Conservation (phyloP, 2,113 vertebrate genomes). For the Thinocorus orbignyianus region DNA sequence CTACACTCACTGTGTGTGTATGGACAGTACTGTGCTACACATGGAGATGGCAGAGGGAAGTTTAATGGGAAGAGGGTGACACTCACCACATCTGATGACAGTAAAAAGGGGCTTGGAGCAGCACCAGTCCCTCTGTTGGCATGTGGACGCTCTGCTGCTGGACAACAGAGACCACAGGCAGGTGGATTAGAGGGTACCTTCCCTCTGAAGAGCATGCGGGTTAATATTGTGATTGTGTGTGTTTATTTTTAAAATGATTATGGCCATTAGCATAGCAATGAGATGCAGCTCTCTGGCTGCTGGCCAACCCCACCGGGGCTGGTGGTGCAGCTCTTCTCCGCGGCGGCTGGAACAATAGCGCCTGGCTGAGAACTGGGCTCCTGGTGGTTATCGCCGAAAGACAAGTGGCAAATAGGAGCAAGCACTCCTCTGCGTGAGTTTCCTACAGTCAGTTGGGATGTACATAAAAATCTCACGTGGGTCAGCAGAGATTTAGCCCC, state of each 20-base stretch:
- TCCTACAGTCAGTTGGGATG: background rate
- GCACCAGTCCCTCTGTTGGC: background rate
- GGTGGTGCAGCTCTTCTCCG: background rate
- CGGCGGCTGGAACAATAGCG: background rate
- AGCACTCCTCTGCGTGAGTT: background rate
- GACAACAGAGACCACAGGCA: background rate
- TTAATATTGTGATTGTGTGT: slow-evolving; percentile 22
- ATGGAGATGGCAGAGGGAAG: background rate
- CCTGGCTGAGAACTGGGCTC: background rate
- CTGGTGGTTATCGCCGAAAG: background rate
- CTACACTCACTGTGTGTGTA: fast-evolving
- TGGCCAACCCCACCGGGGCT: slow-evolving; percentile 1
- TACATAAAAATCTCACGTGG: background rate
- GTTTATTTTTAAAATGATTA: slow-evolving; percentile 57
- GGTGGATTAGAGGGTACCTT: background rate
- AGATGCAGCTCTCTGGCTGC: slow-evolving; percentile 50
- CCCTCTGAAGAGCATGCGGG: background rate
- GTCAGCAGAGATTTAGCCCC: background rate
- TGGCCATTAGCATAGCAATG: slow-evolving; percentile 59
- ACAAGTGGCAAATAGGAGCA: background rate
- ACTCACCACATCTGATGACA: background rate
- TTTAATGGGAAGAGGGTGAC: background rate
- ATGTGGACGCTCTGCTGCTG: background rate
- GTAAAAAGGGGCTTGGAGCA: background rate
- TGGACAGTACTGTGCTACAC: background rate